Evolutionary conservation across 2,888 invertebrate species (phyloP), one percentile per base, ranked within the genome.

Genomic region (Microctonus brassicae): DNA sequence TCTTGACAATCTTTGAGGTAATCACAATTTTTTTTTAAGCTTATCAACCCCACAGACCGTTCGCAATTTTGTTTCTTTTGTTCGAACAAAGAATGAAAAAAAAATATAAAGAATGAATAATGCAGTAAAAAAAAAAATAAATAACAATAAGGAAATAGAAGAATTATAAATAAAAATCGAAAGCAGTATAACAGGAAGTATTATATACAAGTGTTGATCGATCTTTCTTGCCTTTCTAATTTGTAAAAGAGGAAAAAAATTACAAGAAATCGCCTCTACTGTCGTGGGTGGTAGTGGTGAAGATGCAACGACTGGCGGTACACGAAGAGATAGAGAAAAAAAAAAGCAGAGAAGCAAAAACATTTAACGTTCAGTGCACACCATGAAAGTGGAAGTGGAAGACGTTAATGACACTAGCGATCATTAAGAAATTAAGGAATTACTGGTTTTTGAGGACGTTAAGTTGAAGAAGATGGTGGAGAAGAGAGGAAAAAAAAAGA

Each of bases 351-450:
- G 33, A 29, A 68, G 63, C 34, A 60, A 66, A 68, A 58, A 70
- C 66, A 62, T 34, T 68, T 53, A 58, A 66, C 47, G 47, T 72
- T 58, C 57, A 34, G 17, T 20, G 26, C 26, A 34, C 29, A 34
- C 29, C 22, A n/a, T 34, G 36, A 55, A n/a, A 60, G 36, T 10
- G 57, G 68, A 71, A 70, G 67, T 69, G 69, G 29, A 47, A 66
- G 73, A 75, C 75, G 76, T 78, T 76, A 76, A 74, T 75, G 73
- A 73, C 71, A 60, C 67, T 29, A 63, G 73, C 71, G 73, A 77
- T 78, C 78, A 72, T 79, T 79, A 78, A 72, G 75, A 76, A 77
- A 78, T 78, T 76, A 78, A 73, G 73, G 72, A 79, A 78, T 77
- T 77, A 72, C 66, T 70, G 73, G 67, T 73, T 76, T 69, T 72